Evolutionary conservation across 2,888 invertebrate genomes (phyloP).

Genomic region (Erebia aethiops): DNA sequence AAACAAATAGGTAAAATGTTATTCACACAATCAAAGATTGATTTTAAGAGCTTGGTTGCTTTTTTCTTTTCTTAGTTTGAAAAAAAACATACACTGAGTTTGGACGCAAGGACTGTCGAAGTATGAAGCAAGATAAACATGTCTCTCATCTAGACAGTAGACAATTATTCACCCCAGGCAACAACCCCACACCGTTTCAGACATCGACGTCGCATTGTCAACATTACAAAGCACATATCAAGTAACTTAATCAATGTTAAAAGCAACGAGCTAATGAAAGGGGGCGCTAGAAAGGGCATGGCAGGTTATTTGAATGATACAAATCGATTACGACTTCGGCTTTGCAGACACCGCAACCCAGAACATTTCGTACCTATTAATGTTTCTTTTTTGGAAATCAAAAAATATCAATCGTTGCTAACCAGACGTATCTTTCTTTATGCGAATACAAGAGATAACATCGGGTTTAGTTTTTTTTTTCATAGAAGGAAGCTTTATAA

Average conservation of each 20-base stretch:
- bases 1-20: too few species aligned
- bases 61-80: too few species aligned
- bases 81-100: neutral
- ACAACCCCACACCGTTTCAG: neutral
- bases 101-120: neutral
- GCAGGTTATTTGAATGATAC: neutral
- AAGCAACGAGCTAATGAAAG: slow-evolving; percentile 6
- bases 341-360: neutral
- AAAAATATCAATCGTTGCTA: neutral
- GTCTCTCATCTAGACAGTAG: neutral
- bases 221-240: neutral
- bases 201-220: slow-evolving; percentile 1
- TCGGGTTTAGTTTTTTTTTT: too few species aligned
- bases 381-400: neutral
- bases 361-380: neutral
- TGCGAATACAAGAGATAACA: too few species aligned
- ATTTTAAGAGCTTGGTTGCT: neutral
- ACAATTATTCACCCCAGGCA: neutral
- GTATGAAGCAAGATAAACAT: neutral
- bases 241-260: neutral
- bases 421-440: neutral
- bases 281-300: neutral
- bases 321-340: neutral
- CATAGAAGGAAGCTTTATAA: too few species aligned
- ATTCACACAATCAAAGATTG: too few species aligned